Evolutionary conservation across 1,140 invertebrate genomes (phyloP).

Genomic region (Ceratitis capitata): DNA sequence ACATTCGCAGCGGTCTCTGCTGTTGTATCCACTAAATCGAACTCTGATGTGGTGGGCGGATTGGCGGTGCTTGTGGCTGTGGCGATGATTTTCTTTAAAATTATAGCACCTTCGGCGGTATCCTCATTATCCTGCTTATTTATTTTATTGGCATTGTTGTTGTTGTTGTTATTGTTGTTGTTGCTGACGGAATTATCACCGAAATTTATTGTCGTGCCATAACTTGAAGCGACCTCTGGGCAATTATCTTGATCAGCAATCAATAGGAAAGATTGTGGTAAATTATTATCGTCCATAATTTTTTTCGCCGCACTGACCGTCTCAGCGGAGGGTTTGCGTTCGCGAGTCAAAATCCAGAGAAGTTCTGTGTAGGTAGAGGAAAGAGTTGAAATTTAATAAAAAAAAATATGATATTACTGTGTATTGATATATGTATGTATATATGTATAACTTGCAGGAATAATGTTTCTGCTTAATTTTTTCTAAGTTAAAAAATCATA

Average conservation of each 20-base stretch:
- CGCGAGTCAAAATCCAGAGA: slow-evolving; percentile 58
- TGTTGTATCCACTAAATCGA: background rate
- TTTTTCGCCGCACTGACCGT: slow-evolving; percentile 48
- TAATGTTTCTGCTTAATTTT: no score
- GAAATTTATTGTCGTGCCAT: slow-evolving; percentile 37
- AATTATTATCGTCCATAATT: slow-evolving; percentile 53
- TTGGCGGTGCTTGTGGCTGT: background rate
- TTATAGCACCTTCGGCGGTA: background rate
- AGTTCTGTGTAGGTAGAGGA: slow-evolving; percentile 40
- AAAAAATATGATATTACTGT: no score
- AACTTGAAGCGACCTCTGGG: slow-evolving; percentile 42
- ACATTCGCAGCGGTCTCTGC: slow-evolving; percentile 43
- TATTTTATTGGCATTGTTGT: background rate
- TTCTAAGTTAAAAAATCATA: no score
- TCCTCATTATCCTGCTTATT: background rate
- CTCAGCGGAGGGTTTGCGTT: slow-evolving; percentile 47
- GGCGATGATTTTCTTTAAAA: background rate
- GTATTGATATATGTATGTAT: no score
- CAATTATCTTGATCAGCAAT: slow-evolving; percentile 53
- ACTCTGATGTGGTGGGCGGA: background rate
- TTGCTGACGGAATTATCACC: background rate
- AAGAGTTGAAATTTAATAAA: background rate
- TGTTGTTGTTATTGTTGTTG: slow-evolving; percentile 19
- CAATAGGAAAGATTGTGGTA: slow-evolving; percentile 49
- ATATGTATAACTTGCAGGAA: no score